A percentile compares a stretch with the other conserved stretches of the same genome.
Conservation (phyloP, 1,140 invertebrate species). For the Thalassaphorura encarpata region DNA sequence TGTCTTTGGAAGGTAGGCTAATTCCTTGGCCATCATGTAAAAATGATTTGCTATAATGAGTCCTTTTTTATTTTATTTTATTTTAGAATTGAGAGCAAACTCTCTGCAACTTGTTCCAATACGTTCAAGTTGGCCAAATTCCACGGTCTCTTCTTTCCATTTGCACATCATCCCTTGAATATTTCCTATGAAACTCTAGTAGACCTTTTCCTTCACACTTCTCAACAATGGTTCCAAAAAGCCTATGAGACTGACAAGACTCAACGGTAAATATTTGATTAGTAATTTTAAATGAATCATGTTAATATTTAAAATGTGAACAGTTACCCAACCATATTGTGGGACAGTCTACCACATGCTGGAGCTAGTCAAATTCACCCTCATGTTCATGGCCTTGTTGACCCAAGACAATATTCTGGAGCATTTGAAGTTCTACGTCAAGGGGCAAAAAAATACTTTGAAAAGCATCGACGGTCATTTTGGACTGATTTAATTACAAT, state of each 20-base stretch:
- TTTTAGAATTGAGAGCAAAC: slow-evolving; percentile 35
- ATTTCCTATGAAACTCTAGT: slow-evolving; percentile 37
- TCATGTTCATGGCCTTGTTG: slow-evolving; percentile 42
- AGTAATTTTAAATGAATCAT: not conserved
- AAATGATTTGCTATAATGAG: not conserved
- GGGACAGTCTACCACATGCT: slow-evolving; percentile 43
- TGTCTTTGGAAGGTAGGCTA: slow-evolving; percentile 35
- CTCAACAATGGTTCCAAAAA: slow-evolving; percentile 36
- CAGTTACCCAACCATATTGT: slow-evolving; percentile 39
- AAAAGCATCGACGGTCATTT: slow-evolving; percentile 34
- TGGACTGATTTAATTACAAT: slow-evolving; percentile 39
- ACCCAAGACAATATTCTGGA: slow-evolving; percentile 39
- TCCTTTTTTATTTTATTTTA: slow-evolving; percentile 1
- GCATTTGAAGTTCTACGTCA: slow-evolving; percentile 36
- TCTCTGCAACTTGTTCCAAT: slow-evolving; percentile 41
- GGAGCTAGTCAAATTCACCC: slow-evolving; percentile 46
- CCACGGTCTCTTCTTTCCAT: slow-evolving; percentile 40
- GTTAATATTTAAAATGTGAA: slow-evolving; percentile 13
- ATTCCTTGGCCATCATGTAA: not conserved
- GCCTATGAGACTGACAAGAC: slow-evolving; percentile 20
- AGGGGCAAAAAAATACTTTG: slow-evolving; percentile 35
- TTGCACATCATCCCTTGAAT: slow-evolving; percentile 40
- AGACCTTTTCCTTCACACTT: slow-evolving; percentile 37
- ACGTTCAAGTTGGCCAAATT: slow-evolving; percentile 43
- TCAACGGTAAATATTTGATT: slow-evolving; percentile 25